Percentiles rank a stretch among this genome's conserved stretches.
These are phyloP conservation scores for Acronicta leporina DNA, from an alignment of 2,888 invertebrate genomes.

Conservation along the genomic window DNA sequence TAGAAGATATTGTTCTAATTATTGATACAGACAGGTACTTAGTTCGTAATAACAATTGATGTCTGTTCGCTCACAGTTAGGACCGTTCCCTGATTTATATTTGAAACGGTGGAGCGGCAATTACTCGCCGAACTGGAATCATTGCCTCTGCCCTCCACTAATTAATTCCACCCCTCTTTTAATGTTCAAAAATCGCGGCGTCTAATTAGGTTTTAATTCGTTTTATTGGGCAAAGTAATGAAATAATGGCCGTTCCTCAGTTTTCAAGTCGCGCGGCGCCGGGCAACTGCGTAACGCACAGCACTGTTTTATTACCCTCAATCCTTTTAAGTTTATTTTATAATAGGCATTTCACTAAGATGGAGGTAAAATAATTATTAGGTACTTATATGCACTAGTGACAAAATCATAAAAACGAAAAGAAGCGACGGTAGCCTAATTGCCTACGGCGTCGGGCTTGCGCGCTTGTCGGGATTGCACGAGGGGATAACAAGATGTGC, in stretches of 20 bases:
- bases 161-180: conserved; percentile 87
- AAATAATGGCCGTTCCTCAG: conserved; percentile 75
- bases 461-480: too few relatives aligned
- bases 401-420: background rate
- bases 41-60: background rate
- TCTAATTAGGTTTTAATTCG: conserved; percentile 89
- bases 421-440: too few relatives aligned
- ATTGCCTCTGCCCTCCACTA: conserved; percentile 84
- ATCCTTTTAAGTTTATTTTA: conserved; percentile 58
- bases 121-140: conserved; percentile 86
- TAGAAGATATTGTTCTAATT: too few relatives aligned
- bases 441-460: too few relatives aligned
- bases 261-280: conserved; percentile 60
- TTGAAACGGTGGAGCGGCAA: conserved; percentile 76
- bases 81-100: conserved; percentile 71
- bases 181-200: conserved; percentile 88
- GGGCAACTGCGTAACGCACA: conserved; percentile 59
- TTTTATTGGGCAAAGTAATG: conserved; percentile 86
- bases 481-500: too few relatives aligned
- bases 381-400: conserved; percentile 4
- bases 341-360: conserved; percentile 30
- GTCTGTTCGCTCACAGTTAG: conserved; percentile 40
- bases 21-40: background rate
- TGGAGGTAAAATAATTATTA: conserved; percentile 30
- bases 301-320: conserved; percentile 63